Conservation (phyloP, 2,888 invertebrate genomes). For the Thymelicus acteon region DNA sequence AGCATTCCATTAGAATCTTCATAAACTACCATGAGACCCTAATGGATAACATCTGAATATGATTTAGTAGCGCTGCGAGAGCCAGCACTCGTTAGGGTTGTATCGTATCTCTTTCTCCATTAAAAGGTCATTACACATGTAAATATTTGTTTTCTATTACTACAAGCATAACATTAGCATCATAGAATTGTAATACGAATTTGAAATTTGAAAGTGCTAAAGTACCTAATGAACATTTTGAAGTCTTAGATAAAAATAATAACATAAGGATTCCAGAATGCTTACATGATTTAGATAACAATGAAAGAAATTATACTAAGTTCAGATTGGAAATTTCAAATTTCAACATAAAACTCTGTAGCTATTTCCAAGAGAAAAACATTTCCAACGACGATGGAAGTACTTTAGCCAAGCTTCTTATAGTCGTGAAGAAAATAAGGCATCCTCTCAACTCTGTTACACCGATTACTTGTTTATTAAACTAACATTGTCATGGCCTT, state of each 20-base stretch:
- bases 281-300: too few relatives aligned
- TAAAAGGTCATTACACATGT: too few relatives aligned
- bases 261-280: too few relatives aligned
- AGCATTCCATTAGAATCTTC: conserved; percentile 16
- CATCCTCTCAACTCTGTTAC: neutral
- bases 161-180: too few relatives aligned
- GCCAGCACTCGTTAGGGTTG: conserved; percentile 39
- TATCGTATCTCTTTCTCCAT: neutral
- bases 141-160: too few relatives aligned
- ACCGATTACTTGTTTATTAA: conserved; percentile 28
- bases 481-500: conserved; percentile 21
- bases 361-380: neutral
- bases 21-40: conserved; percentile 46
- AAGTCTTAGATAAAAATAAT: too few relatives aligned
- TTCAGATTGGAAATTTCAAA: neutral
- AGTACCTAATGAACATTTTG: too few relatives aligned
- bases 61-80: conserved; percentile 53
- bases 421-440: conserved; percentile 3
- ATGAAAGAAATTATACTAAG: neutral
- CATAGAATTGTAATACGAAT: too few relatives aligned
- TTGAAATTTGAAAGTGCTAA: too few relatives aligned
- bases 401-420: neutral
- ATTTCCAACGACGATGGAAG: neutral
- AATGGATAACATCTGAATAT: conserved; percentile 57
- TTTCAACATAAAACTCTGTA: neutral